Percentiles rank a stretch among this genome's conserved stretches.
Evolutionary conservation across 2,888 invertebrate genomes (phyloP).

Genomic region (Phaedon cochleariae): DNA sequence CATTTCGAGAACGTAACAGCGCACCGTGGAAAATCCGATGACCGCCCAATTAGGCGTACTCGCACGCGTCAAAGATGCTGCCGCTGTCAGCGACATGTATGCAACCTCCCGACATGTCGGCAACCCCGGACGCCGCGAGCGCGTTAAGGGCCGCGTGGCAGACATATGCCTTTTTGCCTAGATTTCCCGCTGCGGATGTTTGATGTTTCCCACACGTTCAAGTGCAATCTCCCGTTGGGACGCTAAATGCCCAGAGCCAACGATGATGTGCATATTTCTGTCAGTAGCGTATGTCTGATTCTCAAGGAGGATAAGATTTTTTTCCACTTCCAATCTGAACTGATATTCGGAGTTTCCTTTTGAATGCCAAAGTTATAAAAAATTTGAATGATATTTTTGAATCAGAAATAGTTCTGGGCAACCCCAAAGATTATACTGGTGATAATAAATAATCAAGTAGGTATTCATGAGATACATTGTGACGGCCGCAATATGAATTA

Average conservation of each 20-base stretch:
- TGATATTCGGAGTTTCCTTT: too few relatives aligned
- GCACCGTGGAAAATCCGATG: slow-evolving; percentile 42
- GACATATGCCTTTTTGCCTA: slow-evolving; percentile 47
- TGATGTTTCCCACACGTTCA: slow-evolving; percentile 58
- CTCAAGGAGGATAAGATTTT: too few relatives aligned
- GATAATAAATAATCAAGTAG: too few relatives aligned
- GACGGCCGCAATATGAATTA: too few relatives aligned
- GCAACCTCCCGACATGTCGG: slow-evolving; percentile 26
- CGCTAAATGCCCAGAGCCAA: slow-evolving; percentile 41
- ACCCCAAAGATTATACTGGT: too few relatives aligned
- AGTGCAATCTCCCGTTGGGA: slow-evolving; percentile 51
- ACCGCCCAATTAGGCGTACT: slow-evolving; percentile 46
- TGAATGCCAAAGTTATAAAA: too few relatives aligned
- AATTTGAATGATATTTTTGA: too few relatives aligned
- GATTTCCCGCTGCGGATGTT: slow-evolving; percentile 52
- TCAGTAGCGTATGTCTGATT: neutral
- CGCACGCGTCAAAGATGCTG: slow-evolving; percentile 47
- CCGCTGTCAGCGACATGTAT: slow-evolving; percentile 46
- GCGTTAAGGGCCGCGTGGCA: slow-evolving; percentile 51
- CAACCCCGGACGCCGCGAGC: too few relatives aligned
- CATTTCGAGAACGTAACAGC: slow-evolving; percentile 24
- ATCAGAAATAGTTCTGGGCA: too few relatives aligned
- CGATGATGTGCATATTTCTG: slow-evolving; percentile 19
- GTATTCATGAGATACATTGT: too few relatives aligned
- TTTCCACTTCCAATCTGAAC: too few relatives aligned